A percentile compares a stretch with the other conserved stretches of the same genome.
These are phyloP conservation scores for Crotalus horridus DNA, from an alignment of 2,113 vertebrate genomes.

Conservation along the genomic window DNA sequence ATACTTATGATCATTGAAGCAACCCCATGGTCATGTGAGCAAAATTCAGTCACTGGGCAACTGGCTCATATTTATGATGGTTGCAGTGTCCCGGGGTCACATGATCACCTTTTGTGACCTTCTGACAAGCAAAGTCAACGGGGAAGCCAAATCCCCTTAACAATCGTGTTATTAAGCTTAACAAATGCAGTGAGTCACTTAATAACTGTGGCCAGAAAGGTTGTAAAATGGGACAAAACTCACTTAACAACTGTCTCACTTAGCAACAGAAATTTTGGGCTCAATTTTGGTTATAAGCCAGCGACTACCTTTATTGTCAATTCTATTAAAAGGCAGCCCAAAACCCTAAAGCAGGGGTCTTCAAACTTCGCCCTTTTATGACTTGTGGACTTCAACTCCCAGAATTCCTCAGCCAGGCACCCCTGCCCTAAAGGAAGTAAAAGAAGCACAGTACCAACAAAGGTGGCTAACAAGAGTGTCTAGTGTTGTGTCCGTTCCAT, in stretches of 20 bases:
- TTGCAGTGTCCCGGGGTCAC: background rate
- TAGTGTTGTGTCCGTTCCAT: background rate
- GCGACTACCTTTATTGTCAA: background rate
- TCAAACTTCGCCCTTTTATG: too few relatives aligned
- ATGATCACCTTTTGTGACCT: background rate
- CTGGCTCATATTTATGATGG: too few relatives aligned
- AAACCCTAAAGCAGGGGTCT: background rate
- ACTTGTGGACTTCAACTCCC: too few relatives aligned
- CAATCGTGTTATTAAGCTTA: background rate
- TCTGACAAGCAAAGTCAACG: background rate
- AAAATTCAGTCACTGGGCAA: background rate
- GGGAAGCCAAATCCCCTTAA: background rate
- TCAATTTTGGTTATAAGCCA: background rate
- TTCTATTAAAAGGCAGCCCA: background rate
- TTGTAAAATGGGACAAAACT: background rate
- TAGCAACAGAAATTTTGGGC: background rate
- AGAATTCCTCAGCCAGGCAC: too few relatives aligned
- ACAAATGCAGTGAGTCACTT: background rate
- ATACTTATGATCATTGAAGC: background rate
- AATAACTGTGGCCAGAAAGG: background rate
- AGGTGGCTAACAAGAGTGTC: background rate
- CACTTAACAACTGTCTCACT: background rate
- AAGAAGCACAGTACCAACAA: background rate
- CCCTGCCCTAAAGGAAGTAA: background rate
- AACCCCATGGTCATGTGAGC: background rate